These are phyloP conservation scores for Nymphalis c-album DNA, from an alignment of 2,888 invertebrate species.

Conservation along the genomic window DNA sequence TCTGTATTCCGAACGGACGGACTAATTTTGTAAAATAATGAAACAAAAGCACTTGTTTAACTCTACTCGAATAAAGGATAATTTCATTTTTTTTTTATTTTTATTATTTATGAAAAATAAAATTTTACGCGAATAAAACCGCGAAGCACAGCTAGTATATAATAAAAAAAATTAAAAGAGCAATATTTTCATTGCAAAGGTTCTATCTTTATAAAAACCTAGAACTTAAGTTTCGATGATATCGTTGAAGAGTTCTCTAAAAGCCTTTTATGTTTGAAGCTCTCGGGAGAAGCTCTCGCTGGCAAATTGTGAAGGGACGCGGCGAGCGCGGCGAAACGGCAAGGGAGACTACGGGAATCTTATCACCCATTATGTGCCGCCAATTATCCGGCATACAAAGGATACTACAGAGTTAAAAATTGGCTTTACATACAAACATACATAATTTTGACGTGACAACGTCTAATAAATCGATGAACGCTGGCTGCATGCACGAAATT, in stretches of 20 bases:
- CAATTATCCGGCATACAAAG: neutral
- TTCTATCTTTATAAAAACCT: slow-evolving; percentile 11
- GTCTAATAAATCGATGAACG: too few relatives aligned
- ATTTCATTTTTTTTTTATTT: too few relatives aligned
- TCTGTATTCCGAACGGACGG: too few relatives aligned
- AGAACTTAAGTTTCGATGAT: slow-evolving; percentile 7
- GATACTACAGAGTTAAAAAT: neutral
- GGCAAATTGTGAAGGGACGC: neutral
- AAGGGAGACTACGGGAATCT: neutral
- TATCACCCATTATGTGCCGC: neutral
- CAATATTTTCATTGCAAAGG: neutral
- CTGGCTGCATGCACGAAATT: too few relatives aligned
- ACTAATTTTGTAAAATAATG: too few relatives aligned
- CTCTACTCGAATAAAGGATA: too few relatives aligned
- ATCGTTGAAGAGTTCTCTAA: slow-evolving; percentile 19
- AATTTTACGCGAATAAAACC: too few relatives aligned
- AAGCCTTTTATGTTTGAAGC: slow-evolving; percentile 19
- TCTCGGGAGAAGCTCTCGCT: neutral
- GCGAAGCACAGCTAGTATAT: too few relatives aligned
- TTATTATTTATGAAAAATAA: too few relatives aligned
- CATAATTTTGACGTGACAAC: too few relatives aligned
- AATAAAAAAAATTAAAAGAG: neutral
- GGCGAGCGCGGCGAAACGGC: neutral
- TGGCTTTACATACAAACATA: too few relatives aligned
- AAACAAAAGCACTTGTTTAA: too few relatives aligned